Percentiles rank a stretch among this genome's conserved stretches.
phyloP scores from a whole-genome alignment of 2,797 vertebrate genomes.

The Dipus sagitta region DNA sequence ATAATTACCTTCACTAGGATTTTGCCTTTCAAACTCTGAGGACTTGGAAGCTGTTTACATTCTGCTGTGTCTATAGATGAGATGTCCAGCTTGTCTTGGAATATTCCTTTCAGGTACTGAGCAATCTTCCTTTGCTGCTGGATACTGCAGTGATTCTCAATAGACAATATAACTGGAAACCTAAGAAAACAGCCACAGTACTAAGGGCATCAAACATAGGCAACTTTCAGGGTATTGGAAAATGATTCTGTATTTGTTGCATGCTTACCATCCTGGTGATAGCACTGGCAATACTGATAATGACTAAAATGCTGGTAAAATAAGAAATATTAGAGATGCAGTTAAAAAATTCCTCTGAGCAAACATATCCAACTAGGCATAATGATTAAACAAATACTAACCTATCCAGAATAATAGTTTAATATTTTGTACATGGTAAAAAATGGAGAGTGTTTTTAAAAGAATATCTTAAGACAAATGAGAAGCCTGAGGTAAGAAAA shows the following conservation, averaged over 20 bases:
- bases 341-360: not conserved
- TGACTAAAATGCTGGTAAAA: not conserved
- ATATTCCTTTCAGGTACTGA: constrained; percentile 95
- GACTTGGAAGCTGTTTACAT: constrained; percentile 94
- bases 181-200: constrained; percentile 84
- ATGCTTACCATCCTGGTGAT: not conserved
- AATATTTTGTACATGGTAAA: not conserved
- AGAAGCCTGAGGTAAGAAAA: constrained; percentile 50
- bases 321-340: not conserved
- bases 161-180: constrained; percentile 96
- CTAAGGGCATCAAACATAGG: not conserved
- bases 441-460: not conserved
- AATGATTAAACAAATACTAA: constrained; percentile 10
- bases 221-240: not conserved
- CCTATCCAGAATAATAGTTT: not conserved
- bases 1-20: constrained; percentile 96
- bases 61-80: constrained; percentile 90
- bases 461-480: not conserved
- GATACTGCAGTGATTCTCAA: constrained; percentile 98
- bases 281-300: not conserved
- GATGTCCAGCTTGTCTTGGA: constrained; percentile 95
- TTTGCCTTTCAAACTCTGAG: constrained; percentile 95
- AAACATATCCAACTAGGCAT: not conserved
- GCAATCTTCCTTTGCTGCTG: constrained; percentile 99
- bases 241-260: not conserved